A percentile compares a stretch with the other conserved stretches of the same genome.
Evolutionary conservation across 2,797 vertebrate genomes (phyloP).

Genomic region (Salarias fasciatus): DNA sequence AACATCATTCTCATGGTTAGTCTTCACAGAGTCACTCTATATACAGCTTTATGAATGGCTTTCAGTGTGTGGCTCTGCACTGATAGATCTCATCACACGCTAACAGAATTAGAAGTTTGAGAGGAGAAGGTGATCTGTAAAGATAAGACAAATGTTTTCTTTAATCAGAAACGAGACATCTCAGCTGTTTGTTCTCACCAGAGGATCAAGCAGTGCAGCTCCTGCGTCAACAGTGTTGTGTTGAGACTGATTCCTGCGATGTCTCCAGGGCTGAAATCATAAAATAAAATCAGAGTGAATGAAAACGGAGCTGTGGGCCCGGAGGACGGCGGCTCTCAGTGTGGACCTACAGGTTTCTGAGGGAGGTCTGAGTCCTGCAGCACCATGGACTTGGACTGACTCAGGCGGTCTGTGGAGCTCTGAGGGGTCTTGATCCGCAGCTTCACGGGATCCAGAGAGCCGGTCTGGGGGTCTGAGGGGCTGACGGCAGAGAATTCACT

Average conservation of each 20-base stretch:
- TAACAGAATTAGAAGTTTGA: no score
- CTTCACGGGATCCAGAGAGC: slow-evolving; percentile 72
- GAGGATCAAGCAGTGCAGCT: slow-evolving; percentile 1
- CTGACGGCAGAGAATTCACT: slow-evolving; percentile 8
- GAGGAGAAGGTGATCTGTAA: no score
- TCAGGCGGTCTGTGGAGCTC: slow-evolving; percentile 85
- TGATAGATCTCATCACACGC: no score
- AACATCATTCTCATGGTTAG: no score
- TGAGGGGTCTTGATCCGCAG: slow-evolving; percentile 87
- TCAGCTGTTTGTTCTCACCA: slow-evolving; percentile 39
- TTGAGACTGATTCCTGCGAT: slow-evolving; percentile 82
- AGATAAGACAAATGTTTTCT: no score
- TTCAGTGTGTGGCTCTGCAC: no score
- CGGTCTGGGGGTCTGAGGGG: slow-evolving; percentile 56
- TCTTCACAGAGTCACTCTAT: no score
- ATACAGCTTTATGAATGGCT: no score
- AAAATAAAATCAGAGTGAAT: not conserved
- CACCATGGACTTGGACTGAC: slow-evolving; percentile 95
- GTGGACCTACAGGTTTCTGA: slow-evolving; percentile 84
- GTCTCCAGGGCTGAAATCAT: slow-evolving; percentile 72
- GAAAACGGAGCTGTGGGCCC: not conserved
- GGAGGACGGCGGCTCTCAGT: not conserved
- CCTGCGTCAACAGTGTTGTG: slow-evolving; percentile 40
- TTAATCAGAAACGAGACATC: not conserved
- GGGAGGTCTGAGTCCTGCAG: slow-evolving; percentile 84